Evolutionary conservation across 2,888 invertebrate genomes (phyloP), one percentile per base, ranked within the genome.

Genomic region (Pammene fasciana): DNA sequence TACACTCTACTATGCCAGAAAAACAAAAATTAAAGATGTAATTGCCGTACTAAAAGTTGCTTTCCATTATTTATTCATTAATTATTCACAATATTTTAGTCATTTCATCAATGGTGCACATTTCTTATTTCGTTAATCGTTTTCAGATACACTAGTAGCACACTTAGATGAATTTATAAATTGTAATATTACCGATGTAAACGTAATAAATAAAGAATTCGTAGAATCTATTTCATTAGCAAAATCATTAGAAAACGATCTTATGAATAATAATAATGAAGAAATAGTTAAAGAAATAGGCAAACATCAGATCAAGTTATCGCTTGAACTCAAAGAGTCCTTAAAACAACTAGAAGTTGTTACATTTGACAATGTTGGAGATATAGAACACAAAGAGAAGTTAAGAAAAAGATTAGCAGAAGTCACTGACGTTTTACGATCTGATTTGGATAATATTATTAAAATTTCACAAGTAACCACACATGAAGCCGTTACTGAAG

Each of bases 101-200:
- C 26, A 26, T 26, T 26, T 26, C 26, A 26, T 26, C 26, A 26
- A 4, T 8, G 46, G 0, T 7, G 5, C 11, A 16, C 10, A n/a
- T n/a, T 50, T 18, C 36, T 13, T 61, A 61, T 50, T 61, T 10
- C 14, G 26, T 45, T 52, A 4, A 55, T 26, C 43, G 46, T 26
- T 70, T 70, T 60, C 70, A 70, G 70, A 60, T 9, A 41, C 46
- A 65, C 16, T 70, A 10, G 16, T 46, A 2, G 14, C 59, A 34
- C 70, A 70, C 14, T 65, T 70, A 65, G 65, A 65, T 34, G 54
- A 70, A 9, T 70, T 48, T 16, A 41, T 70, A 48, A 65, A 41
- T 43, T 38, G 34, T 41, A 43, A 34, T 10, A 18, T 54, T 8
- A 26, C 13, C 18, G 38, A 59, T 13, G 48, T 60, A 0, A 7